A percentile compares a stretch with the other conserved stretches of the same genome.
Evolutionary conservation across 2,113 vertebrate genomes (phyloP).

Genomic region (Chlorodrepanis virens): DNA sequence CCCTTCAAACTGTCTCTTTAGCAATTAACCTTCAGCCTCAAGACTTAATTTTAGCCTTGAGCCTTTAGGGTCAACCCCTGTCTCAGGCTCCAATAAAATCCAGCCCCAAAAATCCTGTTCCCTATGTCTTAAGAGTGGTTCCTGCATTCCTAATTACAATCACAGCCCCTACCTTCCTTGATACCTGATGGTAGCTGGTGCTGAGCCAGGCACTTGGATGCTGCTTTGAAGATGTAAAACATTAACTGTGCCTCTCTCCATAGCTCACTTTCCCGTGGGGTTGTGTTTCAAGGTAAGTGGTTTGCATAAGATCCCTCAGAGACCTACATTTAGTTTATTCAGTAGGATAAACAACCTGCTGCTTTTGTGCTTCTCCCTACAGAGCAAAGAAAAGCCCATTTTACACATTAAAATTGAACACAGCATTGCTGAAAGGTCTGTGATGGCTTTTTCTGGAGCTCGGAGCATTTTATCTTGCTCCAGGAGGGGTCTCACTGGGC

Average conservation of each 20-base stretch:
- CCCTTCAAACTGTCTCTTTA: neutral
- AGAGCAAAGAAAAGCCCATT: conserved; percentile 42
- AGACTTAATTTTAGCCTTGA: neutral
- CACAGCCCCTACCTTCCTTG: neutral
- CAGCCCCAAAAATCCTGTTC: neutral
- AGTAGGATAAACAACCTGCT: conserved; percentile 59
- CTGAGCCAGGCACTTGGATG: neutral
- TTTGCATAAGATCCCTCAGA: conserved; percentile 55
- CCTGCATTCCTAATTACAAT: neutral
- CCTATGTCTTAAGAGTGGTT: neutral
- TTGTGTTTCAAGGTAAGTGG: conserved; percentile 63
- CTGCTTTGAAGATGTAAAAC: conserved; percentile 32
- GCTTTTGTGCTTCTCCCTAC: conserved; percentile 43
- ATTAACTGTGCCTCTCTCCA: conserved; percentile 13
- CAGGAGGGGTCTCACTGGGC: neutral
- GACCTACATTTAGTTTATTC: conserved; percentile 60
- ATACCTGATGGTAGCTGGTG: neutral
- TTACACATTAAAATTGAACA: conserved; percentile 61
- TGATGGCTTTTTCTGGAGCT: conserved; percentile 14
- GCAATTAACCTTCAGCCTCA: neutral
- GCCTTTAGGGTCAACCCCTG: neutral
- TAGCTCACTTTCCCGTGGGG: neutral
- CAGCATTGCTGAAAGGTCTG: neutral
- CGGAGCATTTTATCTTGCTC: neutral
- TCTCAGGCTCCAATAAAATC: neutral